Evolutionary conservation across 2,888 invertebrate genomes (phyloP).

Genomic region (Zygogramma bicolorata): DNA sequence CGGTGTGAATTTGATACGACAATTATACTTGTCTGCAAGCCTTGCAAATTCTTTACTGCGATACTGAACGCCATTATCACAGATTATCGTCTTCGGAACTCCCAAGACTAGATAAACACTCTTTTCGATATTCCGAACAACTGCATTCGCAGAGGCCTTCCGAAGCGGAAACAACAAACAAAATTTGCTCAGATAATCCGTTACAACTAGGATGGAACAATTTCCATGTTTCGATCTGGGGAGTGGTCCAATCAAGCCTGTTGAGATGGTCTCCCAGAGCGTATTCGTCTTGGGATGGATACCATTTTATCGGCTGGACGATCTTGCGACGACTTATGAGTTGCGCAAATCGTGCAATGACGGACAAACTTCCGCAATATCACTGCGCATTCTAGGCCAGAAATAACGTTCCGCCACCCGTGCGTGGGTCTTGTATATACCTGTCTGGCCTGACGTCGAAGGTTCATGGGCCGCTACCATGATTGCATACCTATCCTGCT

Average conservation of each 20-base stretch:
- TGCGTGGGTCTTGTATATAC: neutral
- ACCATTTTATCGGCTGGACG: too few relatives aligned
- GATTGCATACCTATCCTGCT: neutral
- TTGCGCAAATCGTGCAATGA: too few relatives aligned
- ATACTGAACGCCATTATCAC: slow-evolving; percentile 54
- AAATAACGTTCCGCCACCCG: neutral
- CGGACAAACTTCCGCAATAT: too few relatives aligned
- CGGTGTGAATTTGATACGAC: too few relatives aligned
- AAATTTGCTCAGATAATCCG: neutral
- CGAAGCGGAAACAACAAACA: neutral
- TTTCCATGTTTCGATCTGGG: too few relatives aligned
- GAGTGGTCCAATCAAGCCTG: too few relatives aligned
- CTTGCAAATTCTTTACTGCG: neutral
- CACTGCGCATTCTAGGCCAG: too few relatives aligned
- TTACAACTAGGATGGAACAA: too few relatives aligned
- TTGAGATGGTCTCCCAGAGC: neutral
- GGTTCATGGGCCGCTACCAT: neutral
- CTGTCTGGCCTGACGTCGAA: neutral
- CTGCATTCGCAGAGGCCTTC: too few relatives aligned
- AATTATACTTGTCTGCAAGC: neutral
- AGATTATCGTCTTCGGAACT: slow-evolving; percentile 45
- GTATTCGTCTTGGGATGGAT: too few relatives aligned
- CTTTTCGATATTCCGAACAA: too few relatives aligned
- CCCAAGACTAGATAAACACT: slow-evolving; percentile 43
- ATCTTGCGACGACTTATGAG: too few relatives aligned